phyloP scores from a whole-genome alignment of 2,888 invertebrate genomes.

The Perizoma flavofasciatum region DNA sequence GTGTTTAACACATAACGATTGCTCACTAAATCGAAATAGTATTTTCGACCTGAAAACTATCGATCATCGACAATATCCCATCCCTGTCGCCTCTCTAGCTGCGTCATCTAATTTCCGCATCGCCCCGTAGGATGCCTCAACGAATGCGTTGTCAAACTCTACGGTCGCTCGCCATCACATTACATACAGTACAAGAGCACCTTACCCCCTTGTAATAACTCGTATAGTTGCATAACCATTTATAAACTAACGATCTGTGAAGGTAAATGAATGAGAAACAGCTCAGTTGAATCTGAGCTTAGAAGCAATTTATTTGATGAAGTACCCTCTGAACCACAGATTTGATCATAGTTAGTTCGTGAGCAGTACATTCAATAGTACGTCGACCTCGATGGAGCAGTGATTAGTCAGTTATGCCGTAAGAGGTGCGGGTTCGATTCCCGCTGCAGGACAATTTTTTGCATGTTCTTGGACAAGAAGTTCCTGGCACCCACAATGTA shows the following conservation, averaged over 20 bases:
- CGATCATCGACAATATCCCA: conserved; percentile 25
- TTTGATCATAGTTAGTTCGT: conserved; percentile 9
- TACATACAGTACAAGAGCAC: conserved; percentile 19
- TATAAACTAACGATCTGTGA: conserved; percentile 38
- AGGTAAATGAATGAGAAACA: conserved; percentile 41
- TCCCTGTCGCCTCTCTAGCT: conserved; percentile 37
- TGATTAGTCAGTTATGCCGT: too few relatives aligned
- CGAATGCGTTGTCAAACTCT: conserved; percentile 59
- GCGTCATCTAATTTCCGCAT: conserved; percentile 70
- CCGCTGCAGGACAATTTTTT: too few relatives aligned
- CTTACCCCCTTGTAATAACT: conserved; percentile 26
- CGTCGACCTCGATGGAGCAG: background rate
- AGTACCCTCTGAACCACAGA: conserved; percentile 16
- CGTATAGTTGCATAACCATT: conserved; percentile 18
- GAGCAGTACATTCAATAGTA: background rate
- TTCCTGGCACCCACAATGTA: too few relatives aligned
- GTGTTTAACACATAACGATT: too few relatives aligned
- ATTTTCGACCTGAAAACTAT: too few relatives aligned
- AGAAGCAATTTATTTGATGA: conserved; percentile 25
- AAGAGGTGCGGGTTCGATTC: too few relatives aligned
- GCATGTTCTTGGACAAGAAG: too few relatives aligned
- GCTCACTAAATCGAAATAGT: too few relatives aligned
- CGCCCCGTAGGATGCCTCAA: conserved; percentile 50
- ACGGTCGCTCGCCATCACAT: conserved; percentile 22
- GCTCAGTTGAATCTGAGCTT: conserved; percentile 30